Evolutionary conservation across 2,797 vertebrate genomes (phyloP).

Genomic region (Monodelphis domestica): DNA sequence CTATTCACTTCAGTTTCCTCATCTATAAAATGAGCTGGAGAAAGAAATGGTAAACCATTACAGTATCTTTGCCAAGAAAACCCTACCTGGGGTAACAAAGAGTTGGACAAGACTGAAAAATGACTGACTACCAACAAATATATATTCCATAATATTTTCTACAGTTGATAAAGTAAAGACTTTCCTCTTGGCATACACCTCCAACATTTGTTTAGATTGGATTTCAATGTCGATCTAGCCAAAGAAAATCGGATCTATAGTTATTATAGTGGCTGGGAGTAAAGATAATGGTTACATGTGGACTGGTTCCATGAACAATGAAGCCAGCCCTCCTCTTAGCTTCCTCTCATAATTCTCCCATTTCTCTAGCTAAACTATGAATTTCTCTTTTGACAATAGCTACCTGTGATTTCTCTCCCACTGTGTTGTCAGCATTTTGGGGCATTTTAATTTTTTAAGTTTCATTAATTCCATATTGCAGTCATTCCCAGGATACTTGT

Average conservation of each 20-base stretch:
- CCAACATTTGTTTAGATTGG: conserved; percentile 54
- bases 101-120: no score
- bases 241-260: conserved; percentile 38
- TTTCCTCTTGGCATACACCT: conserved; percentile 65
- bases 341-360: background rate
- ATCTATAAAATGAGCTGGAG: no score
- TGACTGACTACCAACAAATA: no score
- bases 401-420: conserved; percentile 46
- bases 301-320: background rate
- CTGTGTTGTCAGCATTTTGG: background rate
- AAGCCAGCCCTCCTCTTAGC: background rate
- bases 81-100: no score
- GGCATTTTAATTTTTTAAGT: background rate
- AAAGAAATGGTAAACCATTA: no score
- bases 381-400: conserved; percentile 54
- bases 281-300: conserved; percentile 47
- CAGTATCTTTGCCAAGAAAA: no score
- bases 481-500: background rate
- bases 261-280: conserved; percentile 39
- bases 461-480: background rate
- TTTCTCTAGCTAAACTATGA: conserved; percentile 53
- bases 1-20: no score
- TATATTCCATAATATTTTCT: conserved; percentile 51
- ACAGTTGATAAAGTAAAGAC: conserved; percentile 53
- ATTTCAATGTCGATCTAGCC: conserved; percentile 23